phyloP scores from a whole-genome alignment of 2,797 vertebrate genomes.

The Sarcophilus harrisii region DNA sequence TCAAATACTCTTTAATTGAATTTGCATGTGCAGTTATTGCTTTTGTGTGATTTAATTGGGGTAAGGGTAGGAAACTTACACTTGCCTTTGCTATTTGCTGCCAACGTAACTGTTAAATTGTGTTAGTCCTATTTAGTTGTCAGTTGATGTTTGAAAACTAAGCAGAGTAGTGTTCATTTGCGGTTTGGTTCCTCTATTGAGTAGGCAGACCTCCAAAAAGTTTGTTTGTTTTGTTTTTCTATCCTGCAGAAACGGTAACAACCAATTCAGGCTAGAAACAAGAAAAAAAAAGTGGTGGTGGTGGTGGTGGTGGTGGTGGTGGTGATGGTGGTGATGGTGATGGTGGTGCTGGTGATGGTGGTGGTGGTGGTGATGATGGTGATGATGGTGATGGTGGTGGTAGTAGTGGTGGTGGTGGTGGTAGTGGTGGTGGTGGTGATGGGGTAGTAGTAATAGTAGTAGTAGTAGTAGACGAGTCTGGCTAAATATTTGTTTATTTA shows the following conservation, averaged over 20 bases:
- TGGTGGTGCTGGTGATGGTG: too few species aligned
- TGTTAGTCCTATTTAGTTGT: slow-evolving; percentile 22
- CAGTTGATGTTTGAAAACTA: slow-evolving; percentile 26
- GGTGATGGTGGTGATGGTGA: too few species aligned
- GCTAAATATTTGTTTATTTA: slow-evolving; percentile 7
- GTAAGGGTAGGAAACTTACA: neutral
- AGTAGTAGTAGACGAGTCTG: neutral
- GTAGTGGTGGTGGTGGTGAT: too few species aligned
- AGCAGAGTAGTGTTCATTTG: neutral
- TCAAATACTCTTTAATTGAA: slow-evolving; percentile 4
- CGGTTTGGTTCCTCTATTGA: slow-evolving; percentile 20
- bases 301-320: too few species aligned
- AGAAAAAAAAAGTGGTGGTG: neutral
- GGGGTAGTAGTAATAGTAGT: too few species aligned
- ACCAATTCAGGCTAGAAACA: neutral
- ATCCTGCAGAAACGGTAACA: neutral
- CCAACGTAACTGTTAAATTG: slow-evolving; percentile 20
- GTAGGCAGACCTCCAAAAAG: slow-evolving; percentile 22
- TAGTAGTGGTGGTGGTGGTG: too few species aligned
- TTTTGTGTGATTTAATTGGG: slow-evolving; percentile 45
- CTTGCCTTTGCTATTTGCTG: slow-evolving; percentile 17
- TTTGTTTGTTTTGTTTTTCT: slow-evolving; percentile 26
- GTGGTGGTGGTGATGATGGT: neutral
- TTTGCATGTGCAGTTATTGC: neutral
- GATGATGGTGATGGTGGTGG: neutral